Evolutionary conservation across 2,888 invertebrate genomes (phyloP), one percentile per base, ranked within the genome.

Genomic region (Tenthredo scrophulariae): DNA sequence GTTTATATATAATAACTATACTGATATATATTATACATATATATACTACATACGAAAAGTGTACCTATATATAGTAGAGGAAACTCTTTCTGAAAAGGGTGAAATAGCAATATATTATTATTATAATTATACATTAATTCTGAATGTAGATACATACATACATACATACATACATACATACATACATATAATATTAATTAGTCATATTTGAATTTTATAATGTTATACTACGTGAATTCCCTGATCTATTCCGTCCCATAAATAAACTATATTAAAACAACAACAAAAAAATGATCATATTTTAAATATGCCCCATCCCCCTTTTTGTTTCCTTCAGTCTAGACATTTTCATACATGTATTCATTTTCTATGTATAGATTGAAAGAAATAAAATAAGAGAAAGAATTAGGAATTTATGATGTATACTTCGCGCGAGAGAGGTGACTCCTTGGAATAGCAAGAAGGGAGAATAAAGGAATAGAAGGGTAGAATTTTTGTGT

Each of bases 241-340:
- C 80, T 80, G 80, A 80, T 80, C 80, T 80, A 80, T 80, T 80
- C 80, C 80, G 80, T 80, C 80, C 80, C 80, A n/a, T 62, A 80
- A 80, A 80, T 80, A 80, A 80, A 80, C 46, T 62, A 58, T 22
- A 80, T 15, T n/a, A 40, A 33, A 22, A 79, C 10, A 58, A 46
- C 13, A 70, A 70, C 6, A 37, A 40, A 1, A 40, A 37, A 72
- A 62, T 62, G 9, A 62, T 62, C 62, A 67, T 67, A 15, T 67
- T 67, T 33, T 33, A 33, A 33, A 33, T 18, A 67, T 67, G 29
- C 13, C 62, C 62, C 33, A 7, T 67, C 1, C 6, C 13, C 18
- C n/a, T n/a, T 26, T 18, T 67, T 33, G 13, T 67, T 33, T 67
- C 18, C 18, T 67, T 33, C 67, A 33, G 67, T 67, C 67, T 67